Conservation (phyloP, 2,888 invertebrate genomes). For the Lepetodrilus schrolli region DNA sequence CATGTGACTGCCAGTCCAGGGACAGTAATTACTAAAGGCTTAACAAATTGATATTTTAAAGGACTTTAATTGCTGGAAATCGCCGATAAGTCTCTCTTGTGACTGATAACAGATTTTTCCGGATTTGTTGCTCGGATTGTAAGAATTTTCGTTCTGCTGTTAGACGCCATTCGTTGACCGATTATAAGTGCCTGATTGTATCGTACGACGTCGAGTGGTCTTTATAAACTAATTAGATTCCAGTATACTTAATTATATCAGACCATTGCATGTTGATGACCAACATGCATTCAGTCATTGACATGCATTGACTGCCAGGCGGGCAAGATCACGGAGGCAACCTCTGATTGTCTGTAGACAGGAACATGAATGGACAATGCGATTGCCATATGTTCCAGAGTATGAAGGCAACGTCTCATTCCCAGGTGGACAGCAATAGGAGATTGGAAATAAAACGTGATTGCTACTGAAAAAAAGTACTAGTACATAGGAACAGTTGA, state of each 20-base stretch:
- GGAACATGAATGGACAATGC: too few species aligned
- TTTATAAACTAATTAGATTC: slow-evolving; percentile 17
- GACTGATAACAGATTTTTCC: slow-evolving; percentile 7
- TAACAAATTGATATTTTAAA: slow-evolving; percentile 27
- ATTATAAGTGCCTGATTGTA: not conserved
- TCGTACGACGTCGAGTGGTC: not conserved
- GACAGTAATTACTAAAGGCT: slow-evolving; percentile 18
- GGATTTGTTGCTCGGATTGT: slow-evolving; percentile 14
- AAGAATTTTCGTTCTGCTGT: not conserved
- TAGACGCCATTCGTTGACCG: not conserved
- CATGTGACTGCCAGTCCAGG: not conserved
- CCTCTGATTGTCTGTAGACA: too few species aligned
- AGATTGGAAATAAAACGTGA: too few species aligned
- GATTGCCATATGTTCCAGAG: too few species aligned
- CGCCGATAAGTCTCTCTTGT: slow-evolving; percentile 12
- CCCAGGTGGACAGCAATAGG: too few species aligned
- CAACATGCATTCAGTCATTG: too few species aligned
- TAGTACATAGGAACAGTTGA: too few species aligned
- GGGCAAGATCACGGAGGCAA: too few species aligned
- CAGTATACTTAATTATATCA: not conserved
- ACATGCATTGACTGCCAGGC: too few species aligned
- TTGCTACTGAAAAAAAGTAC: too few species aligned
- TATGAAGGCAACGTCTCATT: too few species aligned
- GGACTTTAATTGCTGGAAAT: slow-evolving; percentile 28
- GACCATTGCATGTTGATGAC: not conserved